Percentiles rank a stretch among this genome's conserved stretches.
Conservation (phyloP, 2,797 vertebrate species). For the Philypnodon macrostomus region DNA sequence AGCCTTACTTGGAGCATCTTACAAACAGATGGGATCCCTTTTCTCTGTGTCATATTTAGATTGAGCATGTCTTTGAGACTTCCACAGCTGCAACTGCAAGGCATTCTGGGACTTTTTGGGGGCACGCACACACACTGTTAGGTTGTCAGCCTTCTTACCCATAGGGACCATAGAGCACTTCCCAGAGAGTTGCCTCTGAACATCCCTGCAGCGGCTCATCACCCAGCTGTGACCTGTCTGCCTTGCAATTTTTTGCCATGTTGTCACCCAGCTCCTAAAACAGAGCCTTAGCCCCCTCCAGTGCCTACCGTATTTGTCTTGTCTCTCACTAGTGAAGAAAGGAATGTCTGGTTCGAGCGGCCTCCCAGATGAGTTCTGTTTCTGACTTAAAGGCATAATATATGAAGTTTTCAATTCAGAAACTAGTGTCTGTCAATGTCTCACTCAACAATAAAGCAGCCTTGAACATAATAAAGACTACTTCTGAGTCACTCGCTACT, state of each 20-base stretch:
- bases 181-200: constrained; percentile 4
- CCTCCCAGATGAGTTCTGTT: constrained; percentile 9
- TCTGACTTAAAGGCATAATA: too few species aligned
- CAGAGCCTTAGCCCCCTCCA: constrained; percentile 8
- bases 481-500: too few species aligned
- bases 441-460: too few species aligned
- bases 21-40: neutral
- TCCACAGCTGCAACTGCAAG: neutral
- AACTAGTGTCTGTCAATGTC: too few species aligned
- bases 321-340: constrained; percentile 3
- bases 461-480: too few species aligned
- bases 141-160: constrained; percentile 2
- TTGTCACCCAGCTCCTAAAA: constrained; percentile 2
- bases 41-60: constrained; percentile 1
- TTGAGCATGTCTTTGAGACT: neutral
- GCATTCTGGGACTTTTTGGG: constrained; percentile 2
- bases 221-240: constrained; percentile 11
- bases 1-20: neutral
- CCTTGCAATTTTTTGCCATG: constrained; percentile 1
- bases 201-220: constrained; percentile 8
- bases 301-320: neutral
- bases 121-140: constrained; percentile 4
- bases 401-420: too few species aligned
- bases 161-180: constrained; percentile 1
- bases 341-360: neutral